Evolutionary conservation across 1,140 invertebrate genomes (phyloP), one percentile per base, ranked within the genome.

Genomic region (Cephus cinctus): DNA sequence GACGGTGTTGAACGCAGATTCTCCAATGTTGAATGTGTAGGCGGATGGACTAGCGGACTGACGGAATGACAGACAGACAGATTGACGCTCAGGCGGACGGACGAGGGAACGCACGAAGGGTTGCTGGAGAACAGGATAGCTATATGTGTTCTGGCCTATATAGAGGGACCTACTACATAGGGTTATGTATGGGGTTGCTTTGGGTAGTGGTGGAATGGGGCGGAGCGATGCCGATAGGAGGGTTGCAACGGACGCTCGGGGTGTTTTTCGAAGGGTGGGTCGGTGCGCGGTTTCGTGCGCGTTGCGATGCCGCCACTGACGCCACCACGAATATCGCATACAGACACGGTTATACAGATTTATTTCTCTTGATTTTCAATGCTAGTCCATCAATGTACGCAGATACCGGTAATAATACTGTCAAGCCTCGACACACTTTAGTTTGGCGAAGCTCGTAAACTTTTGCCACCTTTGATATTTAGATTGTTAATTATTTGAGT

Each of bases 211-310:
- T 35, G 59, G 21, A 5, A 8, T 47, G 54, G 61, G 70, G 71
- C 71, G 71, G 71, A 63, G 70, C 71, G 52, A 67, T 57, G 49
- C 38, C 53, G 54, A 65, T 61, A 61, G 63, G 71, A 74, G 69
- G 69, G 70, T 67, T 73, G 68, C 65, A 65, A 69, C 65, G 56
- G 54, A 52, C 54, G 55, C 56, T 34, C 48, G 56, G 55, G 56
- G 57, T 69, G 64, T 64, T 67, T 67, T 67, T 64, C 57, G 61
- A 61, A 61, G 70, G 67, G 70, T 73, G 70, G 71, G 61, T 66
- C 68, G 56, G 70, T 70, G 62, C 51, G 22, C 36, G 39, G 49
- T 58, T 58, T 48, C 59, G 52, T 72, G 70, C 70, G 70, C 71
- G 18, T 23, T n/a, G n/a, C n/a, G n/a, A n/a, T n/a, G n/a, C n/a